phyloP scores from a whole-genome alignment of 2,113 vertebrate species.

The Seriola quinqueradiata region DNA sequence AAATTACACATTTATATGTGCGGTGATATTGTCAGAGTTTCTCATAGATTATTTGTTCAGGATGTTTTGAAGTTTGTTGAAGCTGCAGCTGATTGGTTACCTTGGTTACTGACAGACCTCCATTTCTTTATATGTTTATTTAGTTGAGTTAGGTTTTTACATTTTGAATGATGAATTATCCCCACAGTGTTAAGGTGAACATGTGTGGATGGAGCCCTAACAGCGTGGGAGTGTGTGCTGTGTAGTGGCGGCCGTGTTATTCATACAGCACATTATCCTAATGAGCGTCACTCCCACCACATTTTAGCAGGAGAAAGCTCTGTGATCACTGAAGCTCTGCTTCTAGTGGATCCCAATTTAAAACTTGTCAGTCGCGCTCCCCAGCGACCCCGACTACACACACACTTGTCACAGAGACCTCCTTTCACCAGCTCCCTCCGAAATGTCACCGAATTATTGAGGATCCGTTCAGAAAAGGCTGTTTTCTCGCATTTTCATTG shows the following conservation, averaged over 20 bases:
- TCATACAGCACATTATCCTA: slow-evolving; percentile 66
- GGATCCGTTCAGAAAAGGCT: neutral
- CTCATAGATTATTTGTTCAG: neutral
- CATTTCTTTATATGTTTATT: neutral
- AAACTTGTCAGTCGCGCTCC: slow-evolving; percentile 59
- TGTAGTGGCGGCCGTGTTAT: slow-evolving; percentile 26
- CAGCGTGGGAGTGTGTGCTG: slow-evolving; percentile 45
- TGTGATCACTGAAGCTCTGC: slow-evolving; percentile 67
- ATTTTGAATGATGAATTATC: neutral
- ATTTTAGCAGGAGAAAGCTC: slow-evolving; percentile 46
- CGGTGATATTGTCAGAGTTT: no score
- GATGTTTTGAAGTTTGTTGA: neutral
- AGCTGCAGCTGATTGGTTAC: neutral
- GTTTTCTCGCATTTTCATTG: neutral
- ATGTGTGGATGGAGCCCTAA: slow-evolving; percentile 6
- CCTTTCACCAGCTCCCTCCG: slow-evolving; percentile 13
- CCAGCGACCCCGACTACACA: slow-evolving; percentile 28
- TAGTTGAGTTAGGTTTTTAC: neutral
- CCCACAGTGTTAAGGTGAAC: neutral
- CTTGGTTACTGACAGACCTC: no score
- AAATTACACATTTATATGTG: no score
- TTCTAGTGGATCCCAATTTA: slow-evolving; percentile 55
- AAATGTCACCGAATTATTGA: neutral
- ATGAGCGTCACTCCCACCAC: slow-evolving; percentile 64
- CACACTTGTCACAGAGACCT: slow-evolving; percentile 31